Conservation (phyloP, 2,797 vertebrate genomes). For the Rhadinocentrus ornatus region DNA sequence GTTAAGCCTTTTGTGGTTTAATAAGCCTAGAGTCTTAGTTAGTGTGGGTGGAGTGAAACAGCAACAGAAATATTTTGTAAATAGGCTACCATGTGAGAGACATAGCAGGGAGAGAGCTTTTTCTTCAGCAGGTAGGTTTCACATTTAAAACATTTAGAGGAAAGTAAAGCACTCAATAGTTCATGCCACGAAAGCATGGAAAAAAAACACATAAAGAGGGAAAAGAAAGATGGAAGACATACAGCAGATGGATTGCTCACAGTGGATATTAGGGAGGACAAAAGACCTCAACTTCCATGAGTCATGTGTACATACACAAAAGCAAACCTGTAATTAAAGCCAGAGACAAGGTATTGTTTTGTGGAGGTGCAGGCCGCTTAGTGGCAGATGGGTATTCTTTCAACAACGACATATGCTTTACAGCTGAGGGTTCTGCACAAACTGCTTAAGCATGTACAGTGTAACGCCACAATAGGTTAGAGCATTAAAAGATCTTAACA, state of each 20-base stretch:
- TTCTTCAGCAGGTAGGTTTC: constrained; percentile 45
- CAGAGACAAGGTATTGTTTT: constrained; percentile 82
- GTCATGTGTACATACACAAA: constrained; percentile 57
- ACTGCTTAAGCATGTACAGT: constrained; percentile 63
- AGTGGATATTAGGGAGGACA: constrained; percentile 56
- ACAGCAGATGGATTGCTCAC: constrained; percentile 71
- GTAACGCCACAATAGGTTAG: constrained; percentile 19
- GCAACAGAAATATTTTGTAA: constrained; percentile 44
- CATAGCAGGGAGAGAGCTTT: constrained; percentile 45
- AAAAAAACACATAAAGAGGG: constrained; percentile 3
- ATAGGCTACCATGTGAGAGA: constrained; percentile 34
- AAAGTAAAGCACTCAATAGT: constrained; percentile 57
- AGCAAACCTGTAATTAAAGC: constrained; percentile 89
- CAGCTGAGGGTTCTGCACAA: constrained; percentile 70
- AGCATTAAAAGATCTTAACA: constrained; percentile 23
- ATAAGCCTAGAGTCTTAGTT: constrained; percentile 1
- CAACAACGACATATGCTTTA: constrained; percentile 84
- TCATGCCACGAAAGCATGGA: constrained; percentile 41
- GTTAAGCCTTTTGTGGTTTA: constrained; percentile 7
- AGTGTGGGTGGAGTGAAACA: constrained; percentile 10
- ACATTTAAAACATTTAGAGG: constrained; percentile 48
- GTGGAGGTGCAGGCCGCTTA: constrained; percentile 73
- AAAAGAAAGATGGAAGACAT: constrained; percentile 14
- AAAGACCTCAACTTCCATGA: constrained; percentile 69
- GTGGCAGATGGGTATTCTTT: constrained; percentile 87